Percentiles rank a stretch among this genome's conserved stretches.
phyloP scores from a whole-genome alignment of 2,888 invertebrate genomes.

The Mythimna ferrago region DNA sequence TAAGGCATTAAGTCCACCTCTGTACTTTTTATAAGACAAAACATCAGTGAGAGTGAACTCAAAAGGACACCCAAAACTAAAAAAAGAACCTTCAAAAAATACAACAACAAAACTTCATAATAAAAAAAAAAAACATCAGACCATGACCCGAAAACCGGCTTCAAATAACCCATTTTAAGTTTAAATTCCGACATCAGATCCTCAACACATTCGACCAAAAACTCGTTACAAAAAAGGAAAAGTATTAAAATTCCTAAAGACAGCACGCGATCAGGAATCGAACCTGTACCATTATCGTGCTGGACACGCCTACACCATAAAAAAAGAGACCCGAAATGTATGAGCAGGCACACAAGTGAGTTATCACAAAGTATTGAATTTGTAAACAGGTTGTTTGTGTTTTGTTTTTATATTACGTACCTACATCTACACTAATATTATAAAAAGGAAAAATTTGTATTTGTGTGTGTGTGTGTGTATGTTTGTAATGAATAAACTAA shows the following conservation, averaged over 20 bases:
- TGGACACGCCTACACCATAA: constrained; percentile 81
- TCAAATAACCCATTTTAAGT: constrained; percentile 53
- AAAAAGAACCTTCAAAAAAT: not conserved
- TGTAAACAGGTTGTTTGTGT: constrained; percentile 1
- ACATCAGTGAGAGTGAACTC: constrained; percentile 1
- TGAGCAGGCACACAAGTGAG: constrained; percentile 45
- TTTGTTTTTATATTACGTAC: constrained; percentile 8
- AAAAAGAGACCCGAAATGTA: constrained; percentile 73
- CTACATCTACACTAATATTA: not conserved
- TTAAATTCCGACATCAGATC: constrained; percentile 67
- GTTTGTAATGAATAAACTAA: too few relatives aligned
- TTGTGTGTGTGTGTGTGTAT: too few relatives aligned
- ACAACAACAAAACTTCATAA: constrained; percentile 7
- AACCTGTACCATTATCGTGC: constrained; percentile 82
- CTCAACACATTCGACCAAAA: constrained; percentile 60
- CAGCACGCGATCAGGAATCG: constrained; percentile 85
- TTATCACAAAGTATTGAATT: constrained; percentile 10
- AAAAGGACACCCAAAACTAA: not conserved
- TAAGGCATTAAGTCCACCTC: too few relatives aligned
- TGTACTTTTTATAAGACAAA: not conserved
- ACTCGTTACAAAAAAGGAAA: constrained; percentile 64
- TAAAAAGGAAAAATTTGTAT: too few relatives aligned
- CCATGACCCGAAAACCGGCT: constrained; percentile 19
- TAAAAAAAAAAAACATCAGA: constrained; percentile 19
- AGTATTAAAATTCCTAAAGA: constrained; percentile 79